These are phyloP conservation scores for Torymus texanus DNA, from an alignment of 2,888 invertebrate species.

Conservation along the genomic window DNA sequence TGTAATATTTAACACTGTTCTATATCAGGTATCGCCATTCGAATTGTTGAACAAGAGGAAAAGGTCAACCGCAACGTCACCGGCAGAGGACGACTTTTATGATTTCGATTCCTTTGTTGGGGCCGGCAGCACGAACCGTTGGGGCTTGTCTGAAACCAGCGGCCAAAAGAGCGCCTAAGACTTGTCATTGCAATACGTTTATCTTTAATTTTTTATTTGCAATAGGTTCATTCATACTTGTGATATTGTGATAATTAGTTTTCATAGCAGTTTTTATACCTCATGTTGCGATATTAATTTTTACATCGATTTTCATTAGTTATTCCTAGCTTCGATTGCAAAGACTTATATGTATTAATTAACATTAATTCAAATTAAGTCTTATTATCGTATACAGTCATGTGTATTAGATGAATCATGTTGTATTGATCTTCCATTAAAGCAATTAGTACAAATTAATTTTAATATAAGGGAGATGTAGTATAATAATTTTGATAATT, in stretches of 20 bases:
- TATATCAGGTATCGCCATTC: slow-evolving; percentile 68
- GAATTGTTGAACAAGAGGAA: slow-evolving; percentile 62
- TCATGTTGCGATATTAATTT: slow-evolving; percentile 30
- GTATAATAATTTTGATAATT: background rate
- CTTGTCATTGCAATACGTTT: background rate
- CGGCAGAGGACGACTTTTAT: slow-evolving; percentile 59
- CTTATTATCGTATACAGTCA: slow-evolving; percentile 13
- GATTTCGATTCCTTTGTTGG: slow-evolving; percentile 66
- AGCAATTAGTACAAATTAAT: slow-evolving; percentile 42
- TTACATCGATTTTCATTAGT: slow-evolving; percentile 19
- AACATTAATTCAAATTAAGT: background rate
- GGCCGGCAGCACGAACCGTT: slow-evolving; percentile 57
- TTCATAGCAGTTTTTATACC: slow-evolving; percentile 40
- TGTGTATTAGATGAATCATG: slow-evolving; percentile 27
- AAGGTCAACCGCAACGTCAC: slow-evolving; percentile 40
- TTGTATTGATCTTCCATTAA: slow-evolving; percentile 25
- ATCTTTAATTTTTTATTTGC: background rate
- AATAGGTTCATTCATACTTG: slow-evolving; percentile 20
- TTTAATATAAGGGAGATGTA: slow-evolving; percentile 8
- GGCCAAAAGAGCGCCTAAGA: slow-evolving; percentile 17
- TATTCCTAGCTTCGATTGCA: background rate
- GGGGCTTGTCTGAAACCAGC: slow-evolving; percentile 41
- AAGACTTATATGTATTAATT: slow-evolving; percentile 8
- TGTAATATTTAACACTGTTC: background rate
- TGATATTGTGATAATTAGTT: slow-evolving; percentile 52